Conservation (phyloP, 1,140 invertebrate genomes). For the Harpegnathos saltator region DNA sequence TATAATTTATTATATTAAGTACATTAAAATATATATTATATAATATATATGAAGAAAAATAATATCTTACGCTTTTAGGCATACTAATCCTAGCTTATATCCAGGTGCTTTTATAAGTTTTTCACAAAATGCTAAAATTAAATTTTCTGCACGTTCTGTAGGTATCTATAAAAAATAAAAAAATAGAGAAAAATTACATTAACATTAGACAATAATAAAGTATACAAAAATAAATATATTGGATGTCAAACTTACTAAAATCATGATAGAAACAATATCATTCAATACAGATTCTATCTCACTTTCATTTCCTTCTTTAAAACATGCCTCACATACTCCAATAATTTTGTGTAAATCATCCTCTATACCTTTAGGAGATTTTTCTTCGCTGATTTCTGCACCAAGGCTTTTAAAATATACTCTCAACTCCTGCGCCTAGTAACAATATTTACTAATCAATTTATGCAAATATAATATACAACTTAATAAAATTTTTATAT, state of each 20-base stretch:
- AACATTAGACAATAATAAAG: background rate
- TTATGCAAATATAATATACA: too few species aligned
- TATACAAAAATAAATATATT: background rate
- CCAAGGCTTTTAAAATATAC: conserved; percentile 96
- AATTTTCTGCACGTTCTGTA: conserved; percentile 94
- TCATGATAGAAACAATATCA: conserved; percentile 97
- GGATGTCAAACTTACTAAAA: conserved; percentile 89
- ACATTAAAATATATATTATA: conserved; percentile 22
- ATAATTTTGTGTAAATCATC: conserved; percentile 98
- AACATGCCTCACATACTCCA: conserved; percentile 96
- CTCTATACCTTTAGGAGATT: conserved; percentile 95
- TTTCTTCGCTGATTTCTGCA: conserved; percentile 96
- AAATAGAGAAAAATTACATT: conserved; percentile 14
- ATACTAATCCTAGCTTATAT: conserved; percentile 92
- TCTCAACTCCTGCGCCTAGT: conserved; percentile 94
- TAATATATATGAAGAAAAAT: conserved; percentile 38
- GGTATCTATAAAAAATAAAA: conserved; percentile 88
- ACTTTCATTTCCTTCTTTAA: conserved; percentile 92
- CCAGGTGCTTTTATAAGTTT: conserved; percentile 96
- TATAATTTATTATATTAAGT: conserved; percentile 28
- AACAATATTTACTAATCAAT: conserved; percentile 58
- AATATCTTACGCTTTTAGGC: conserved; percentile 93
- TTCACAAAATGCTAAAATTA: conserved; percentile 96
- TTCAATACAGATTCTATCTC: conserved; percentile 94
- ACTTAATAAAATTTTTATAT: conserved; percentile 14